Evolutionary conservation across 2,113 vertebrate species (phyloP), one percentile per base, ranked within the genome.

Genomic region (Lagenorhynchus albirostris): DNA sequence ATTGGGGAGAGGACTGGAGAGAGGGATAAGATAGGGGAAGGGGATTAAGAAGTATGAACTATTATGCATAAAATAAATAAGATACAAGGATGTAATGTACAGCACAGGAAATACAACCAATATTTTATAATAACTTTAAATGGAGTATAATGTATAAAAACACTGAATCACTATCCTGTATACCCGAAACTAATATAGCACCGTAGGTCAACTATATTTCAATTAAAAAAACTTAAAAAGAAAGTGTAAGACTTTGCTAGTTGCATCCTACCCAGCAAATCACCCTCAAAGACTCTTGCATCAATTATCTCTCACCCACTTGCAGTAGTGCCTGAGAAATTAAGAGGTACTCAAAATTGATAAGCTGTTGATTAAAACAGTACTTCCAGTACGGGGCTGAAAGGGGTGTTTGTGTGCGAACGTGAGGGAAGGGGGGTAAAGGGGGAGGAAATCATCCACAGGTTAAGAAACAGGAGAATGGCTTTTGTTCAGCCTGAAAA

Each of bases 401-500:
- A 81, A 62, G 65, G 73, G 58, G 63, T 13, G 11, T 84, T 84
- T 95, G 44, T 79, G 77, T 97, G 68, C 95, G 94, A 98, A 97
- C 77, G 83, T 88, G 92, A 95, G 31, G 3, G 77, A 84, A 95
- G 21, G 82, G 71, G 23, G 68, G 12, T 1, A n/a, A 26, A 73
- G 23, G 4, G 3, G 14, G 10, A 53, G 29, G 77, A 81, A 20
- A 62, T 38, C 41, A 89, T 41, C n/a, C n/a, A 84, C 94, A 93
- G 86, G 86, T 53, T 29, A 63, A 89, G 96, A 85, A 67, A 82
- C 50, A 41, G 17, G 55, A 76, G 86, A 92, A 96, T 17, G 84
- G 82, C 92, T 96, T 97, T 98, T 94, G 92, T 97, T 97, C 70
- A 95, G 94, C 79, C 83, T 94, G 87, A 87, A 92, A 95, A 96